These are phyloP conservation scores for Enteromius viviparus DNA, from an alignment of 2,797 vertebrate species.

Conservation along the genomic window DNA sequence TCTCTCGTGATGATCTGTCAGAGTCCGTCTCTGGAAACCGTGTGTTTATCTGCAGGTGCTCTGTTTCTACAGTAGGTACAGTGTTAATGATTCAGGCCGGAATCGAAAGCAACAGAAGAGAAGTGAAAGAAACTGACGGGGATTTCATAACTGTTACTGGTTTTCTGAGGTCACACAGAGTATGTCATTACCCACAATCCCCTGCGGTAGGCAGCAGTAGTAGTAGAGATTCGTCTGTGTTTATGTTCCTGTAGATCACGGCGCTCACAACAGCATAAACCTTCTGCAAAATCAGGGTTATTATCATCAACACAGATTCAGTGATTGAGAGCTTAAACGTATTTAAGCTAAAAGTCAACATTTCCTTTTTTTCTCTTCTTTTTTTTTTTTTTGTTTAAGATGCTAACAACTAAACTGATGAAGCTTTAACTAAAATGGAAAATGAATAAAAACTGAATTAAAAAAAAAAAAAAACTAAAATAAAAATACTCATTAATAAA, in stretches of 20 bases:
- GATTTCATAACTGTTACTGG: conserved; percentile 59
- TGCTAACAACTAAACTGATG: background rate
- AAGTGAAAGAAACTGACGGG: conserved; percentile 67
- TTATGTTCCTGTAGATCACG: background rate
- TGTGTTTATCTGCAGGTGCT: background rate
- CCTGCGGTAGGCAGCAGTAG: background rate
- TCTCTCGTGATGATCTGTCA: background rate
- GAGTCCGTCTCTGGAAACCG: background rate
- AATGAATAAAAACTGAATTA: background rate
- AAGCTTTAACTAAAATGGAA: background rate
- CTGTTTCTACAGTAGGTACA: background rate
- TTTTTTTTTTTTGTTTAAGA: background rate
- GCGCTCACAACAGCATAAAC: background rate
- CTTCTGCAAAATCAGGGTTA: background rate
- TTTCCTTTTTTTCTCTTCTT: background rate
- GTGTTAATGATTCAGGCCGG: conserved; percentile 47
- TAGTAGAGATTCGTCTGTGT: background rate
- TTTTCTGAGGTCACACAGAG: conserved; percentile 44
- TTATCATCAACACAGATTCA: background rate
- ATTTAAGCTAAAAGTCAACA: background rate
- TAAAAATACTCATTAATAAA: background rate
- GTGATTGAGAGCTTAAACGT: background rate
- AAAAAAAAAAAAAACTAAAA: too few relatives aligned
- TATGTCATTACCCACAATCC: conserved; percentile 42
- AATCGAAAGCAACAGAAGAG: conserved; percentile 66